Base-by-base conservation (phyloP, 2,797 vertebrate genomes). In the Eospalax fontanierii region DNA sequence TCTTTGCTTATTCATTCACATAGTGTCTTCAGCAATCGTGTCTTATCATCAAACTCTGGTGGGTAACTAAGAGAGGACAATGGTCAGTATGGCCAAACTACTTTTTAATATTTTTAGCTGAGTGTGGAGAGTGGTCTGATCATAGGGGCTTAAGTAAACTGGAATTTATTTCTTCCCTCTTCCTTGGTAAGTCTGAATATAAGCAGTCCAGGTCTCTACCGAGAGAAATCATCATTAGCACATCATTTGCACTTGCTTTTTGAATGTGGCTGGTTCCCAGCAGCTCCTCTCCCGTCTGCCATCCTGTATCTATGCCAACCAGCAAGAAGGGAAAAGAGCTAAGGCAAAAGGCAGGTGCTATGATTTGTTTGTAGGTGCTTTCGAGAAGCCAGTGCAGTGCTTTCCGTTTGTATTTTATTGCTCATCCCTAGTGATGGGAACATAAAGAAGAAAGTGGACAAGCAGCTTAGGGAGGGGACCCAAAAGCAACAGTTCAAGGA, bases 121-220 rank as follows among this genome's bases (percentile, higher is more conserved):
- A 35, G 78, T 74, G 38, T 88, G 46, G 65, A n/a, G 86, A 86
- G 16, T 93, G 50, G 87, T 19, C 28, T 63, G 63, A 74, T 76
- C 28, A 91, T 33, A 33, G 43, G 70, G 71, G 12, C 30, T 50
- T 80, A 82, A 30, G n/a, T 74, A 86, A 88, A 78, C 1, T 57
- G 33, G 8, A 9, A 70, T 76, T 74, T 35, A 71, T 79, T 85
- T 28, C 70, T 38, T 4, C 30, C 9, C 30, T 54, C 26, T 80
- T 15, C 33, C 82, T 70, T 4, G 90, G 82, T 19, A 80, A 65
- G 19, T 66, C 24, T 85, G 61, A 71, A 83, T 21, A 40, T 66
- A 65, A 76, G 35, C 43, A 81, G 24, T 63, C 82, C 24, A 63
- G 11, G 7, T 93, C 46, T 89, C 30, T 68, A 54, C 26, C 89